Evolutionary conservation across 2,113 vertebrate species (phyloP).

Genomic region (Mesembrinibis cayennensis): DNA sequence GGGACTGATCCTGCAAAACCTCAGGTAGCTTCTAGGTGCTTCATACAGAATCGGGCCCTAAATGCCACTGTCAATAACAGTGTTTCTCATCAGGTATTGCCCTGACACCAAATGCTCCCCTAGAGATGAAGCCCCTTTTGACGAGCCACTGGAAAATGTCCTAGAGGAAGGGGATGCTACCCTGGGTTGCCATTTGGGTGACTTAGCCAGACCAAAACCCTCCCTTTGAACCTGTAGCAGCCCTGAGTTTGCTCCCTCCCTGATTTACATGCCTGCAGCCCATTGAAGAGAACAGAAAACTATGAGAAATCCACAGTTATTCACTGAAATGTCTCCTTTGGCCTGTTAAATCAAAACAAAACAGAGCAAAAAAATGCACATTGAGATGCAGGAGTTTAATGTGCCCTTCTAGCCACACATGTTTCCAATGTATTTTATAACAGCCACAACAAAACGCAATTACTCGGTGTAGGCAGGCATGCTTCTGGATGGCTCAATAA

Average conservation of each 20-base stretch:
- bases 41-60: background rate
- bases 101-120: background rate
- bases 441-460: conserved; percentile 6
- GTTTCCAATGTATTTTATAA: conserved; percentile 33
- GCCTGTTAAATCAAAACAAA: background rate
- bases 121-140: background rate
- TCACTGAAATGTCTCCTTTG: background rate
- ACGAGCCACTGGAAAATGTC: background rate
- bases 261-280: background rate
- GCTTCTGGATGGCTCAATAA: background rate
- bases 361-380: background rate
- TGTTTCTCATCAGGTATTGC: background rate
- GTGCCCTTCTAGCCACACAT: background rate
- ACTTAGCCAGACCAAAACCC: background rate
- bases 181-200: background rate
- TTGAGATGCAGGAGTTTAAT: background rate
- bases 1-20: background rate
- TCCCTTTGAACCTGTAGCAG: background rate
- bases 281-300: background rate
- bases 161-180: background rate
- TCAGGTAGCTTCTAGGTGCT: background rate
- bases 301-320: background rate
- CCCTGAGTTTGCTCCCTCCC: background rate
- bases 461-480: background rate
- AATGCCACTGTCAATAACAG: background rate